Conservation (phyloP, 2,888 invertebrate species). For the Hyppa rectilinea region DNA sequence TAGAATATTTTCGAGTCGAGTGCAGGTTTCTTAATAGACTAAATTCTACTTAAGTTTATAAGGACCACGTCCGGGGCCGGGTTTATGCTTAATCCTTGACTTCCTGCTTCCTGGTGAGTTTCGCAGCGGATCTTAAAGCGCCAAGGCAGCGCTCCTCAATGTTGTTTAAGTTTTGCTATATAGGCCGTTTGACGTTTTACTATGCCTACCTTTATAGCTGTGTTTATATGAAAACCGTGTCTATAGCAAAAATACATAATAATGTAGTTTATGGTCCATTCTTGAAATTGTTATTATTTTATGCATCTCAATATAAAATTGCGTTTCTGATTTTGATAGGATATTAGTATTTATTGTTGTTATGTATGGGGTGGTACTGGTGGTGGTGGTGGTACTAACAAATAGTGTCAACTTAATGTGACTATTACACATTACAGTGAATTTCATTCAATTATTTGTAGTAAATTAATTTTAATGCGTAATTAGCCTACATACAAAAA, state of each 20-base stretch:
- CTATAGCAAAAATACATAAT: background rate
- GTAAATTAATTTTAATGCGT: slow-evolving; percentile 27
- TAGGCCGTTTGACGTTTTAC: slow-evolving; percentile 26
- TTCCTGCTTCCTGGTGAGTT: slow-evolving; percentile 38
- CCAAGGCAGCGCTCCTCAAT: slow-evolving; percentile 26
- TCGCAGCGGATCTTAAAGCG: slow-evolving; percentile 46
- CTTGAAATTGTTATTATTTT: background rate
- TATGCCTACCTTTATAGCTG: background rate
- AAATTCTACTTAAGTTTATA: slow-evolving; percentile 49
- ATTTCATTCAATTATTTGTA: slow-evolving; percentile 25
- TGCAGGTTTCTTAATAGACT: slow-evolving; percentile 47
- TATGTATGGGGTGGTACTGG: background rate
- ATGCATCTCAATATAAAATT: background rate
- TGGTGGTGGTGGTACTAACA: too few species aligned
- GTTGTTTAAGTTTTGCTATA: slow-evolving; percentile 26
- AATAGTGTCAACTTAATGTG: slow-evolving; percentile 19
- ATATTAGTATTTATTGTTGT: background rate
- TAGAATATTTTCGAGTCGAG: slow-evolving; percentile 42
- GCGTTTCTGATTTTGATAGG: background rate
- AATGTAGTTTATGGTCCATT: background rate
- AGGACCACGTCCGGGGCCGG: slow-evolving; percentile 37
- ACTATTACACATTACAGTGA: slow-evolving; percentile 24
- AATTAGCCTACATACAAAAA: slow-evolving; percentile 34
- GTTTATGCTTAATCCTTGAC: slow-evolving; percentile 58
- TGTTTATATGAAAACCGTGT: slow-evolving; percentile 1